Conservation (phyloP, 2,113 vertebrate genomes). For the Neotragus moschatus region DNA sequence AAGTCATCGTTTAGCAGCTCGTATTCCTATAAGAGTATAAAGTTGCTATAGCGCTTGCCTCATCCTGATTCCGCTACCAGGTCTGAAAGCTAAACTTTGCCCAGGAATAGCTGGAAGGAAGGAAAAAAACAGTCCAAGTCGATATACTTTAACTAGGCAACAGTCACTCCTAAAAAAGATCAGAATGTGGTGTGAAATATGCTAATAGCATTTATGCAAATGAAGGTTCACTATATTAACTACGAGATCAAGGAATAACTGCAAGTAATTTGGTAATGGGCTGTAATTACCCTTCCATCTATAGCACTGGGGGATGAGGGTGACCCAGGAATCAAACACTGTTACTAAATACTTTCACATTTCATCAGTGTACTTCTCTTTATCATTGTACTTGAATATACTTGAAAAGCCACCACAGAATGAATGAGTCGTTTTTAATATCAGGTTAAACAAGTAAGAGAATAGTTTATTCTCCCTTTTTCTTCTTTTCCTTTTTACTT, state of each 20-base stretch:
- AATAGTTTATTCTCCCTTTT: background rate
- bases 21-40: background rate
- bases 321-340: slow-evolving; percentile 31
- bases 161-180: slow-evolving; percentile 29
- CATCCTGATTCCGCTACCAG: background rate
- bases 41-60: background rate
- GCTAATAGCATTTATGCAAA: slow-evolving; percentile 70
- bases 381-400: background rate
- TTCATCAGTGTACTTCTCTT: background rate
- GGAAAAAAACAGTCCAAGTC: background rate
- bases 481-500: background rate
- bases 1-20: background rate
- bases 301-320: background rate
- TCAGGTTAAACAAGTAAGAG: background rate
- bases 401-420: background rate
- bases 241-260: slow-evolving; percentile 71
- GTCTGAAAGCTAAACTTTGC: background rate
- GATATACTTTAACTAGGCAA: slow-evolving; percentile 14
- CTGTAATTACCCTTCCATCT: slow-evolving; percentile 65
- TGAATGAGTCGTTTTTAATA: background rate
- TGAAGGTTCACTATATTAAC: slow-evolving; percentile 61
- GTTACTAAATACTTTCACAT: slow-evolving; percentile 39
- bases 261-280: slow-evolving; percentile 69
- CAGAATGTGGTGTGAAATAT: slow-evolving; percentile 55
- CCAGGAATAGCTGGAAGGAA: background rate